Evolutionary conservation across 1,140 invertebrate species (phyloP).

Genomic region (Laodelphax striatellus): DNA sequence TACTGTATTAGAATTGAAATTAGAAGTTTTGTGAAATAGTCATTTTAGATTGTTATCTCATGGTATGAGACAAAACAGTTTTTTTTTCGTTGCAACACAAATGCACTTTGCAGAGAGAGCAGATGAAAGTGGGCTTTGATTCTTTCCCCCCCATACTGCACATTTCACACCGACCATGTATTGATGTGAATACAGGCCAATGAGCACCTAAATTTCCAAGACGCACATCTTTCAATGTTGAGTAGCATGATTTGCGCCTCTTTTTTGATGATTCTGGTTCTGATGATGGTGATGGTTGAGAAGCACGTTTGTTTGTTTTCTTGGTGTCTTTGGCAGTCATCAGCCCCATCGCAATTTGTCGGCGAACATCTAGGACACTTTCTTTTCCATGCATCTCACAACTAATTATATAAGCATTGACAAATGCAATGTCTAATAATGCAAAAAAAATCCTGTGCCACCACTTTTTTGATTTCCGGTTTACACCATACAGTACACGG

Average conservation of each 20-base stretch:
- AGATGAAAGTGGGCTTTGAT: neutral
- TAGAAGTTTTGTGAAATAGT: too few species aligned
- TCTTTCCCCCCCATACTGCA: neutral
- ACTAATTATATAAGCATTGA: slow-evolving; percentile 12
- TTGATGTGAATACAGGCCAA: neutral
- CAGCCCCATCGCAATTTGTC: slow-evolving; percentile 1
- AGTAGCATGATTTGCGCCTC: slow-evolving; percentile 2
- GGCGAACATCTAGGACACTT: slow-evolving; percentile 1
- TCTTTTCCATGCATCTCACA: neutral
- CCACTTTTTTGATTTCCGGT: slow-evolving; percentile 13
- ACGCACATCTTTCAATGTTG: neutral
- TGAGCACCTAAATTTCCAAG: neutral
- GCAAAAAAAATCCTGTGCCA: slow-evolving; percentile 15
- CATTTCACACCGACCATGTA: neutral
- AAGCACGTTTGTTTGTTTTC: neutral
- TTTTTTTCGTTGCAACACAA: neutral
- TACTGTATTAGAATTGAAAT: too few species aligned
- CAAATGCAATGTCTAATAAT: slow-evolving; percentile 11
- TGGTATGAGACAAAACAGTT: neutral
- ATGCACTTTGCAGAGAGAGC: neutral
- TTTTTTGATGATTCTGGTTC: slow-evolving; percentile 3
- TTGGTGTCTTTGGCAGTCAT: neutral
- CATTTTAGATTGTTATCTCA: too few species aligned
- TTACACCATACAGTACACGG: slow-evolving; percentile 21
- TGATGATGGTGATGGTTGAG: too few species aligned